Conservation (phyloP, 2,113 vertebrate species). For the Dasyprocta punctata region DNA sequence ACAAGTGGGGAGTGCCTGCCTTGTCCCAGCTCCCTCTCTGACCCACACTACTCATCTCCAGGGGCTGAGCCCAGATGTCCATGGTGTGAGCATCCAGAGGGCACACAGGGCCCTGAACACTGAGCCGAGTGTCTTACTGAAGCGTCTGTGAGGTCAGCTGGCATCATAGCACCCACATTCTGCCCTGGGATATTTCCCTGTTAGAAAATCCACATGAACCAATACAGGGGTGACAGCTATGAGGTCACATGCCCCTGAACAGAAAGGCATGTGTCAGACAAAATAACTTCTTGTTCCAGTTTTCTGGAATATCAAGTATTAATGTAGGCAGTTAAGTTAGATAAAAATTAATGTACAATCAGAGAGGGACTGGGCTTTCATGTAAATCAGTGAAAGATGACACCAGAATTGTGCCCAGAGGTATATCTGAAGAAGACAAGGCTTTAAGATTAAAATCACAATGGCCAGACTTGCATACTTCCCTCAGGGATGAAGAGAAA, state of each 20-base stretch:
- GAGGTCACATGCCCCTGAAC: neutral
- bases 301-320: neutral
- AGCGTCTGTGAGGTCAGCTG: neutral
- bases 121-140: neutral
- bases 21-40: too few relatives aligned
- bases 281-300: neutral
- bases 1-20: neutral
- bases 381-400: neutral
- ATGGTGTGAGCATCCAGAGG: neutral
- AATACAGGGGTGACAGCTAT: neutral
- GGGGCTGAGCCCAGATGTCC: neutral
- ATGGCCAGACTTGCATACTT: neutral
- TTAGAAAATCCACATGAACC: neutral
- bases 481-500: neutral
- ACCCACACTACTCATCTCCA: neutral
- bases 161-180: neutral
- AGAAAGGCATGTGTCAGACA: neutral
- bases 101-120: neutral
- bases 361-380: neutral
- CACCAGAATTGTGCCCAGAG: neutral
- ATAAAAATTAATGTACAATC: neutral
- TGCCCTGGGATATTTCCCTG: too few relatives aligned
- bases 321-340: neutral
- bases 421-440: neutral
- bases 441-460: neutral